Conservation (phyloP, 2,797 vertebrate species). For the Nannoperca australis region DNA sequence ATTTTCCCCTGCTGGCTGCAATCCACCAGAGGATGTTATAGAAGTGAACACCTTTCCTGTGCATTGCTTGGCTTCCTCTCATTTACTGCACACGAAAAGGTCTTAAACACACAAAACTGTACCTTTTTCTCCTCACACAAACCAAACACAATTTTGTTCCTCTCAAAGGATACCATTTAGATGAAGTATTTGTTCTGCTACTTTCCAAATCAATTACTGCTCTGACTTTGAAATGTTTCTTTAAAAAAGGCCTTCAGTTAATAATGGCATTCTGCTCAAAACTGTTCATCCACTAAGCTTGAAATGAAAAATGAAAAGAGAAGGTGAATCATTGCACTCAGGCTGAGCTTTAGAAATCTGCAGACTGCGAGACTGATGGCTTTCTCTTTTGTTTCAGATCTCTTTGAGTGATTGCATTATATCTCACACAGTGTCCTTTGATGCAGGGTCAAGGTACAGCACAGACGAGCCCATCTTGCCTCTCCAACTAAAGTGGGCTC, state of each 20-base stretch:
- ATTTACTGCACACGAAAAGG: constrained; percentile 38
- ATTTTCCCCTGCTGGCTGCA: constrained; percentile 34
- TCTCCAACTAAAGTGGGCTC: constrained; percentile 66
- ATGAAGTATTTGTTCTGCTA: constrained; percentile 27
- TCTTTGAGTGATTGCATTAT: constrained; percentile 65
- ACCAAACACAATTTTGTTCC: constrained; percentile 2
- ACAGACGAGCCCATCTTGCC: constrained; percentile 31
- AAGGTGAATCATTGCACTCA: constrained; percentile 55
- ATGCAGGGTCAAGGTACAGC: constrained; percentile 67
- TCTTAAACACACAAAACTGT: constrained; percentile 23
- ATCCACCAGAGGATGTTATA: constrained; percentile 67
- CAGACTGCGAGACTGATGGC: constrained; percentile 49
- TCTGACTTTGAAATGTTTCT: constrained; percentile 59
- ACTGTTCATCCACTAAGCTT: constrained; percentile 30
- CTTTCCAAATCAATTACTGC: constrained; percentile 29
- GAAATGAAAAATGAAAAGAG: constrained; percentile 46
- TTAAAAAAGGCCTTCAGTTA: constrained; percentile 35
- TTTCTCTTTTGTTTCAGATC: constrained; percentile 65
- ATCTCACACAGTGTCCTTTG: constrained; percentile 67
- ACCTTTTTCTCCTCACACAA: constrained; percentile 7
- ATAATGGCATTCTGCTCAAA: constrained; percentile 38
- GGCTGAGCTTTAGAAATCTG: constrained; percentile 44
- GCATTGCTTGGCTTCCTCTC: constrained; percentile 53
- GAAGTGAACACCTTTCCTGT: constrained; percentile 77
- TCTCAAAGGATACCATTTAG: constrained; percentile 37